Evolutionary conservation across 2,113 vertebrate species (phyloP), one percentile per base, ranked within the genome.

Genomic region (Campylomormyrus numenius): DNA sequence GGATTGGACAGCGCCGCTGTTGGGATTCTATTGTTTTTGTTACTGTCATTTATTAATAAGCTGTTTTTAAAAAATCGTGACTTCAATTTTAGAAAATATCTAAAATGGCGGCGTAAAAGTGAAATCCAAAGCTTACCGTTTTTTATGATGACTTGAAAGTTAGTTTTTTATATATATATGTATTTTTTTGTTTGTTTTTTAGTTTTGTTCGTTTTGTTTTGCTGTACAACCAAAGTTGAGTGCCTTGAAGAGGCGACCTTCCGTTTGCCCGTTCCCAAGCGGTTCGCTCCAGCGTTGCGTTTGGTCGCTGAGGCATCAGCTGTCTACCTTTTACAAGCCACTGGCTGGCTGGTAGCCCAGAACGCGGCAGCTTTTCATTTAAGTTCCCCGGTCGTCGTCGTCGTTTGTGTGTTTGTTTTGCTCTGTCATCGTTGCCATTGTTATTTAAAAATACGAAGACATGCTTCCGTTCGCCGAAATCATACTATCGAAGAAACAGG

Each of bases 261-360:
- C 21, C 92, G 93, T 93, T 92, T 89, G 93, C 91, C 87, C 90
- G 10, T 50, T 87, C 6, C 52, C 85, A 42, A 62, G 45, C 90
- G 92, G 91, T 93, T 89, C 88, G 74, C 88, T 90, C 83, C 83
- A 24, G 85, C 84, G 31, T n/a, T 84, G 35, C 62, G 88, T 77
- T 9, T 8, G 66, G 85, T 90, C 74, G 87, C 89, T 48, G 70
- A 89, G 80, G 85, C 50, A 88, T 90, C 88, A 92, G 89, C 52
- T 70, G 83, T 66, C 89, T 31, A 70, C 90, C 77, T 91, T 91
- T 80, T 35, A 52, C 88, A 90, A 92, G 96, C 96, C 96, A 96
- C 95, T 95, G 96, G 96, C 94, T 97, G 96, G 96, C 95, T 95
- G 93, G 88, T 88, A 88, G 91, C 92, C 21, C 42, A 90, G 77